Percentiles rank a stretch among this genome's conserved stretches.
Conservation (phyloP, 2,888 invertebrate species). For the Lissocephala sabroskyi region DNA sequence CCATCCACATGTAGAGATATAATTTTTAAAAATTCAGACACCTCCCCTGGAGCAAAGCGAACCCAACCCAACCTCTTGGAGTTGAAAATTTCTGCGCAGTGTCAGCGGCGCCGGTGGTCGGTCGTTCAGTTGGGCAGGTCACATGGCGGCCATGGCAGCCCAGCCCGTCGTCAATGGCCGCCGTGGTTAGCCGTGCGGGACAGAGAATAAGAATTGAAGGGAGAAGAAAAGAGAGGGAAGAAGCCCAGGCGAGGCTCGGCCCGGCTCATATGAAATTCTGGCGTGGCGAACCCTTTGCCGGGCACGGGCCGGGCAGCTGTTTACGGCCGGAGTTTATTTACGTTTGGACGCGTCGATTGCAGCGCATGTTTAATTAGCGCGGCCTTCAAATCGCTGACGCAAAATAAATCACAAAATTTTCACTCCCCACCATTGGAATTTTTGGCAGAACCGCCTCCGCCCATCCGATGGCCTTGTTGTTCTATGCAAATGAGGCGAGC, state of each 20-base stretch:
- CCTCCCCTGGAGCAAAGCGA: too few relatives aligned
- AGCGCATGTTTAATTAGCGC: slow-evolving; percentile 31
- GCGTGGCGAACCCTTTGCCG: slow-evolving; percentile 20
- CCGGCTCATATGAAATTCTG: neutral
- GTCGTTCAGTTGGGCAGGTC: neutral
- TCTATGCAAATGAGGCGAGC: too few relatives aligned
- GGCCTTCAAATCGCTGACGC: slow-evolving; percentile 25
- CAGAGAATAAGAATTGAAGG: slow-evolving; percentile 21
- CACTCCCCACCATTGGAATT: too few relatives aligned
- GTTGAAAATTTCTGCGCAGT: slow-evolving; percentile 24
- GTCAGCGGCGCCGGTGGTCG: slow-evolving; percentile 14
- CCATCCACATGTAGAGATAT: slow-evolving; percentile 34
- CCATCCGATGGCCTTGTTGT: too few relatives aligned
- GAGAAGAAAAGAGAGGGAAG: neutral
- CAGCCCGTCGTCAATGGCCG: slow-evolving; percentile 52
- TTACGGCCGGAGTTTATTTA: slow-evolving; percentile 24
- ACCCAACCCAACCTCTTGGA: neutral
- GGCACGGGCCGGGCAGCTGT: slow-evolving; percentile 36
- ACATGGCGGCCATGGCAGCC: slow-evolving; percentile 28
- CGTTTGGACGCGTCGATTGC: slow-evolving; percentile 14
- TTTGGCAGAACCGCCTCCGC: too few relatives aligned
- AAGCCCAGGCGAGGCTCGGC: neutral
- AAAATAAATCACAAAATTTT: slow-evolving; percentile 32
- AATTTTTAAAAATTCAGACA: too few relatives aligned
- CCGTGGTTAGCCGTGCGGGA: slow-evolving; percentile 16